Percentiles rank a stretch among this genome's conserved stretches.
Evolutionary conservation across 2,797 vertebrate species (phyloP).

Genomic region (Craterocephalus amniculus): DNA sequence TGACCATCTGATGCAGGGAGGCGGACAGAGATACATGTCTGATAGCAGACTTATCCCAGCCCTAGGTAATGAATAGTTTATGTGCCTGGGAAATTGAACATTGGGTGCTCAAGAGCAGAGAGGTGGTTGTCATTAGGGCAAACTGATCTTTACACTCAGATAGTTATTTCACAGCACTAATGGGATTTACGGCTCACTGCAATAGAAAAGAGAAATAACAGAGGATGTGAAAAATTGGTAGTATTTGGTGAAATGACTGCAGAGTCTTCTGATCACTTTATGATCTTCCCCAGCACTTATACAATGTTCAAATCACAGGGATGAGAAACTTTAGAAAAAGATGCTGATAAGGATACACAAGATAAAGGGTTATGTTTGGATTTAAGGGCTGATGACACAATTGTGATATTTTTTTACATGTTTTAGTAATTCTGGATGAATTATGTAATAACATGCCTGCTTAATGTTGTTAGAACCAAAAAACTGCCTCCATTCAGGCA

Average conservation of each 20-base stretch:
- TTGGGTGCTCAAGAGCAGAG: conserved; percentile 39
- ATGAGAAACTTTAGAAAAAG: background rate
- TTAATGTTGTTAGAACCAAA: no score
- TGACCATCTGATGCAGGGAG: conserved; percentile 57
- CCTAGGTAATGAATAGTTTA: conserved; percentile 60
- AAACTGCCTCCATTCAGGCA: no score
- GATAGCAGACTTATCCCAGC: conserved; percentile 59
- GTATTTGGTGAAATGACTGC: background rate
- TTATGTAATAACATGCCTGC: no score
- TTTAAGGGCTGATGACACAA: background rate
- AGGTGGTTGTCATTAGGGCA: conserved; percentile 63
- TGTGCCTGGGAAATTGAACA: conserved; percentile 63
- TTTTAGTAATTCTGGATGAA: no score
- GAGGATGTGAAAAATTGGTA: conserved; percentile 39
- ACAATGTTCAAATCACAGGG: conserved; percentile 4
- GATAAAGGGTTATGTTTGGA: conserved; percentile 9
- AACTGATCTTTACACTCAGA: conserved; percentile 64
- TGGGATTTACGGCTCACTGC: conserved; percentile 52
- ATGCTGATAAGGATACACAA: background rate
- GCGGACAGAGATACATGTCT: conserved; percentile 52
- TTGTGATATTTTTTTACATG: no score
- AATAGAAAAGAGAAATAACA: conserved; percentile 36
- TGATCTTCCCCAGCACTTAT: background rate
- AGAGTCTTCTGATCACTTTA: background rate
- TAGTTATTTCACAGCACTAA: conserved; percentile 62